Conservation (phyloP, 1,140 invertebrate genomes). For the Camponotus vicinus region DNA sequence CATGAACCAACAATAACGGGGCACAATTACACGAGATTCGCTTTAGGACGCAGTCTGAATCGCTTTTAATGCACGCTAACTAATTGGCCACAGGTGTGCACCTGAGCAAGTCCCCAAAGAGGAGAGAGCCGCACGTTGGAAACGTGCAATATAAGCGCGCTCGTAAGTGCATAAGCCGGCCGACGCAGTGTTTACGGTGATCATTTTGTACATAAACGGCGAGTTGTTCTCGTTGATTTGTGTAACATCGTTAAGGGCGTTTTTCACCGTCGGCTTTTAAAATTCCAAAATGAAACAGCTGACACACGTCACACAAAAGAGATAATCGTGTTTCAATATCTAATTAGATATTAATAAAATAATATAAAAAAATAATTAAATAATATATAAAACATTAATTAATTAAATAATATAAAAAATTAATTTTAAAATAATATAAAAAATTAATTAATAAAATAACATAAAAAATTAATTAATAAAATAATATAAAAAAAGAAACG, state of each 20-base stretch:
- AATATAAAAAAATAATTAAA: background rate
- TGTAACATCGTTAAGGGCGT: background rate
- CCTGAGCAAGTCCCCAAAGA: constrained; percentile 36
- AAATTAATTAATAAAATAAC: too few relatives aligned
- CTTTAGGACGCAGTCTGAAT: constrained; percentile 42
- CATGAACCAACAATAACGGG: background rate
- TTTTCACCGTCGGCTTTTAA: background rate
- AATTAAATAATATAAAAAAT: too few relatives aligned
- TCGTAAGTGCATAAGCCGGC: constrained; percentile 23
- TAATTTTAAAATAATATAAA: too few relatives aligned
- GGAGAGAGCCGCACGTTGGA: constrained; percentile 9
- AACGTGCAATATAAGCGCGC: constrained; percentile 14
- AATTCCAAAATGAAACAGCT: background rate
- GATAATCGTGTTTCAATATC: background rate
- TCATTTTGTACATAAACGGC: constrained; percentile 28
- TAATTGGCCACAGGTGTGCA: constrained; percentile 55
- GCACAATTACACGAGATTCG: constrained; percentile 30
- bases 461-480: too few relatives aligned
- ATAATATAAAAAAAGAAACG: too few relatives aligned
- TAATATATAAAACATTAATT: too few relatives aligned
- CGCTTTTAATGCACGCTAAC: constrained; percentile 50
- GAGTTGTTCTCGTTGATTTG: constrained; percentile 12
- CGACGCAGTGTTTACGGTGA: constrained; percentile 42
- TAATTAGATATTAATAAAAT: background rate
- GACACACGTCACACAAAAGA: background rate